A percentile compares a stretch with the other conserved stretches of the same genome.
phyloP scores from a whole-genome alignment of 1,140 invertebrate species.

The Diorhabda sublineata region DNA sequence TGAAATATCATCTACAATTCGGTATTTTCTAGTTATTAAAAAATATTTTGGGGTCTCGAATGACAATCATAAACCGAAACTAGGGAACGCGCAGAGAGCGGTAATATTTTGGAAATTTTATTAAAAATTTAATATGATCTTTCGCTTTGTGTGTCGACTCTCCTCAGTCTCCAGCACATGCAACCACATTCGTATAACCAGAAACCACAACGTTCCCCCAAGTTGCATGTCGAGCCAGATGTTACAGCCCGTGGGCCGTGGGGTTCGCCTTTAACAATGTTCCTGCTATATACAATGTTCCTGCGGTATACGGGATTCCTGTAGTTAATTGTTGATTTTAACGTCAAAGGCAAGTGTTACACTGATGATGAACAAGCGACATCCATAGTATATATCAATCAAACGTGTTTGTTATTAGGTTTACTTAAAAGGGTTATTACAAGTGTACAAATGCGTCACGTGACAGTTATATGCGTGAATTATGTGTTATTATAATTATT shows the following conservation, averaged over 20 bases:
- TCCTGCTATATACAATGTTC: neutral
- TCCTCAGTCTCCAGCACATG: neutral
- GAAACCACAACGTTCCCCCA: neutral
- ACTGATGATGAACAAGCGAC: conserved; percentile 2
- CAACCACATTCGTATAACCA: neutral
- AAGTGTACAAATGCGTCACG: no score
- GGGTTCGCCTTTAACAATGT: neutral
- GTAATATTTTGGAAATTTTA: neutral
- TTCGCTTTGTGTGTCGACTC: neutral
- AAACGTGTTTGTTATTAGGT: neutral
- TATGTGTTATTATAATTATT: no score
- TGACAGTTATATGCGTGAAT: no score
- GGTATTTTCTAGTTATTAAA: neutral
- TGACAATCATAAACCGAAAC: neutral
- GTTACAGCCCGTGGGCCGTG: neutral
- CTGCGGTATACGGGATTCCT: neutral
- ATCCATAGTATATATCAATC: neutral
- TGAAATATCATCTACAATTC: no score
- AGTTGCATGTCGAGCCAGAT: neutral
- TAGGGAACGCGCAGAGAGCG: neutral
- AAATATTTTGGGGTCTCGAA: neutral
- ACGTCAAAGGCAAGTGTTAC: neutral
- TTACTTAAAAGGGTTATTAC: no score
- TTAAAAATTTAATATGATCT: conserved; percentile 3
- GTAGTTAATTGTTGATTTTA: neutral